These are phyloP conservation scores for Clarias laeviceps DNA, from an alignment of 2,797 vertebrate species.

Conservation along the genomic window DNA sequence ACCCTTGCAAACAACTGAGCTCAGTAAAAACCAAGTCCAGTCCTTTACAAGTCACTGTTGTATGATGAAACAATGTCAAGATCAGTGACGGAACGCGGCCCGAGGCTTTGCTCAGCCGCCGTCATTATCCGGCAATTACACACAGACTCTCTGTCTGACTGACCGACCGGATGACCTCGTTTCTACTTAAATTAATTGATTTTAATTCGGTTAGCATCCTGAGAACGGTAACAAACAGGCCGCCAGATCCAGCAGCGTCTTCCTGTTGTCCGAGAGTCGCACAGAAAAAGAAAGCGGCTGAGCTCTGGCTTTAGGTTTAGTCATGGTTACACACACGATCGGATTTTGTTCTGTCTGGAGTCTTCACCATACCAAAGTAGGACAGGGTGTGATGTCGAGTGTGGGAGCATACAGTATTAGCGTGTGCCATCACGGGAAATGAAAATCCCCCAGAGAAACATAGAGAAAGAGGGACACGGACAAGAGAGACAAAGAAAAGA, in stretches of 20 bases:
- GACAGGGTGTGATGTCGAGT: constrained; percentile 50
- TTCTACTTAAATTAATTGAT: constrained; percentile 67
- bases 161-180: constrained; percentile 66
- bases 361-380: constrained; percentile 52
- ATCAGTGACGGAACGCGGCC: constrained; percentile 34
- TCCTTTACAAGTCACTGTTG: neutral
- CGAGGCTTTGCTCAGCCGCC: constrained; percentile 29
- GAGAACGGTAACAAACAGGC: constrained; percentile 31
- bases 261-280: neutral
- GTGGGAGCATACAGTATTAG: constrained; percentile 39
- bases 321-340: neutral
- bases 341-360: constrained; percentile 29
- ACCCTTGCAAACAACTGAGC: no score
- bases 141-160: constrained; percentile 57
- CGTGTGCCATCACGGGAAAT: constrained; percentile 25
- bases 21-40: neutral
- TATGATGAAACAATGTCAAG: neutral
- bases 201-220: constrained; percentile 65
- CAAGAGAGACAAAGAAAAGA: constrained; percentile 24
- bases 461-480: constrained; percentile 26
- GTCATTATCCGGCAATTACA: constrained; percentile 62
- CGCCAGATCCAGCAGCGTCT: neutral
- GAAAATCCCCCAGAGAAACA: neutral
- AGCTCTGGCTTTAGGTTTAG: neutral
- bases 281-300: neutral